Conservation (phyloP, 2,888 invertebrate species). For the Lasioglossum leucozonium region DNA sequence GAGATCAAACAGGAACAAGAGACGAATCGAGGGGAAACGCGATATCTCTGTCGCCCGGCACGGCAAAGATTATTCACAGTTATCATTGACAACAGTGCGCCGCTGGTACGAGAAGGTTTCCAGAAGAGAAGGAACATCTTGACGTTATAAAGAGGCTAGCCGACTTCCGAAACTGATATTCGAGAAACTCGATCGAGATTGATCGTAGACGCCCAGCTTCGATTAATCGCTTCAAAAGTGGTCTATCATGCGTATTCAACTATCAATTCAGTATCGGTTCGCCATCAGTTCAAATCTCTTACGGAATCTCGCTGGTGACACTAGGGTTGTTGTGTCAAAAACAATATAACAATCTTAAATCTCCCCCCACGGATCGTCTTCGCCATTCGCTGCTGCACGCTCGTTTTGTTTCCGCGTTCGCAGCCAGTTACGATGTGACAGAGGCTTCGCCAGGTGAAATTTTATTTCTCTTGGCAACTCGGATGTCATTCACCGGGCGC, state of each 20-base stretch:
- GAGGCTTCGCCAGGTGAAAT: constrained; percentile 37
- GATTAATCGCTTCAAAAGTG: background rate
- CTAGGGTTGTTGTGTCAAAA: constrained; percentile 48
- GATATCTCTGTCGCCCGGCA: constrained; percentile 57
- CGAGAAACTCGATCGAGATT: constrained; percentile 15
- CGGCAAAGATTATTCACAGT: constrained; percentile 62
- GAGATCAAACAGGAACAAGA: constrained; percentile 65
- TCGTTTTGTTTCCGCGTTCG: constrained; percentile 39
- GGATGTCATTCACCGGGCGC: constrained; percentile 1
- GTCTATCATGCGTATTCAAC: no score
- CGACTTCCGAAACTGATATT: constrained; percentile 48
- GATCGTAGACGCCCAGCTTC: constrained; percentile 23
- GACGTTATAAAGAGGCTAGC: constrained; percentile 21
- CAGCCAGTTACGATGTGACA: constrained; percentile 43
- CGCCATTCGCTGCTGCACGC: constrained; percentile 68
- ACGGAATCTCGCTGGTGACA: no score
- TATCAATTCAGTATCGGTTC: no score
- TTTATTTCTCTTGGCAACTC: constrained; percentile 25
- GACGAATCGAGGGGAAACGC: constrained; percentile 61
- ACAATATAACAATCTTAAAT: constrained; percentile 60
- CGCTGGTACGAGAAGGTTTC: constrained; percentile 14
- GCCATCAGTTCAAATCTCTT: no score
- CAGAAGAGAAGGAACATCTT: constrained; percentile 11
- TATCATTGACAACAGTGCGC: constrained; percentile 48
- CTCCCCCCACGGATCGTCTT: constrained; percentile 45